These are phyloP conservation scores for Aphyosemion australe DNA, from an alignment of 2,113 vertebrate species.

Conservation along the genomic window DNA sequence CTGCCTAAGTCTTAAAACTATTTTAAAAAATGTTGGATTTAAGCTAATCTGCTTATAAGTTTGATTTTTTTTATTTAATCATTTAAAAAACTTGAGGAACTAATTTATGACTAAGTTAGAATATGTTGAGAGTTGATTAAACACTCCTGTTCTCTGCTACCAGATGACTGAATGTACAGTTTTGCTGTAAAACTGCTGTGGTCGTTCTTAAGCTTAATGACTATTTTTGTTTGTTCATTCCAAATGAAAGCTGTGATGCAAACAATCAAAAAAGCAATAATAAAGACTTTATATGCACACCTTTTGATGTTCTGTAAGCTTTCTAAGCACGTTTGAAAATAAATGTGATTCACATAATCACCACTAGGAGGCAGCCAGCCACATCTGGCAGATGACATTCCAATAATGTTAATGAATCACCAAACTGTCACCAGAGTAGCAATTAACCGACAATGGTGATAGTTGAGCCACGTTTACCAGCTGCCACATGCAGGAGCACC, in stretches of 20 bases:
- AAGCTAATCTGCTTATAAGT: constrained; percentile 3
- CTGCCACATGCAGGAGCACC: constrained; percentile 1
- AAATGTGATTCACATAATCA: neutral
- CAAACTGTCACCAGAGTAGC: neutral
- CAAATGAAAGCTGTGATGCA: constrained; percentile 29
- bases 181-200: constrained; percentile 9
- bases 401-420: neutral
- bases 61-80: neutral
- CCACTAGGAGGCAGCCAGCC: constrained; percentile 38
- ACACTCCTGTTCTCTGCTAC: constrained; percentile 2
- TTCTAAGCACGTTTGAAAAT: neutral
- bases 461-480: neutral
- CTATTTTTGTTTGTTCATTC: constrained; percentile 29
- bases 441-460: neutral
- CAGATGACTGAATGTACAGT: constrained; percentile 13
- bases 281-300: constrained; percentile 35
- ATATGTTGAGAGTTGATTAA: constrained; percentile 21
- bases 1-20: neutral
- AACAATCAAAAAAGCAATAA: constrained; percentile 50
- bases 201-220: constrained; percentile 22
- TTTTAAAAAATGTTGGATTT: neutral
- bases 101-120: neutral
- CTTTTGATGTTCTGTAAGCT: neutral
- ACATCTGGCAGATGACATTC: neutral
- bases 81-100: neutral